Conservation (phyloP, 2,888 invertebrate species). For the Synanthedon formicaeformis region DNA sequence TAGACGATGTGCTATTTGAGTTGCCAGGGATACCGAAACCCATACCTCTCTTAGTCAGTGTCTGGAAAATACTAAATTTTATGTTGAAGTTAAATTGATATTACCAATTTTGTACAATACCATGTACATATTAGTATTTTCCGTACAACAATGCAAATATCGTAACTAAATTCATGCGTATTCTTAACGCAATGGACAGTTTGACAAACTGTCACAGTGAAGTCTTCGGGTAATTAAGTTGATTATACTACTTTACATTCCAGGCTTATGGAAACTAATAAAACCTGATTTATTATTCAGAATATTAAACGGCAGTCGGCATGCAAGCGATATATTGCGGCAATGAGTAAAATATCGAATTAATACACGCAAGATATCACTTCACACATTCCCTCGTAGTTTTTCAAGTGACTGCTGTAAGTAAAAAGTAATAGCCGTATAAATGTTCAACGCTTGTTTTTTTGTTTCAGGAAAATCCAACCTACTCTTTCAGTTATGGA, state of each 20-base stretch:
- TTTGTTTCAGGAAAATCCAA: constrained; percentile 62
- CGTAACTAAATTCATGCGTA: too few species aligned
- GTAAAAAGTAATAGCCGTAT: constrained; percentile 20
- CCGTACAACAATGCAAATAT: too few species aligned
- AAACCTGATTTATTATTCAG: constrained; percentile 47
- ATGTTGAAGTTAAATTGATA: too few species aligned
- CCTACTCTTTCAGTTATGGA: constrained; percentile 74
- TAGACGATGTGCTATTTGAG: too few species aligned
- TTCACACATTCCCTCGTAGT: constrained; percentile 35
- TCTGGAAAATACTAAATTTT: too few species aligned
- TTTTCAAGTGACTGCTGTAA: constrained; percentile 18
- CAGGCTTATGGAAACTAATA: constrained; percentile 48
- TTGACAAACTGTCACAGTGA: neutral
- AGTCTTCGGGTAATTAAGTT: constrained; percentile 17
- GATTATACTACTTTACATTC: constrained; percentile 32
- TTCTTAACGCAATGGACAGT: neutral
- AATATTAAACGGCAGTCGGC: constrained; percentile 45
- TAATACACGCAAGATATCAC: constrained; percentile 49
- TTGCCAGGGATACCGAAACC: too few species aligned
- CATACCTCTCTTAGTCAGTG: too few species aligned
- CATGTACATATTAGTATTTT: too few species aligned
- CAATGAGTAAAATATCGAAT: constrained; percentile 50
- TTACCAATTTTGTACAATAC: too few species aligned
- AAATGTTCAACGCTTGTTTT: constrained; percentile 13
- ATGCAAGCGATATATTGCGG: constrained; percentile 43